Evolutionary conservation across 2,888 invertebrate species (phyloP).

Genomic region (Polylopha cassiicola): DNA sequence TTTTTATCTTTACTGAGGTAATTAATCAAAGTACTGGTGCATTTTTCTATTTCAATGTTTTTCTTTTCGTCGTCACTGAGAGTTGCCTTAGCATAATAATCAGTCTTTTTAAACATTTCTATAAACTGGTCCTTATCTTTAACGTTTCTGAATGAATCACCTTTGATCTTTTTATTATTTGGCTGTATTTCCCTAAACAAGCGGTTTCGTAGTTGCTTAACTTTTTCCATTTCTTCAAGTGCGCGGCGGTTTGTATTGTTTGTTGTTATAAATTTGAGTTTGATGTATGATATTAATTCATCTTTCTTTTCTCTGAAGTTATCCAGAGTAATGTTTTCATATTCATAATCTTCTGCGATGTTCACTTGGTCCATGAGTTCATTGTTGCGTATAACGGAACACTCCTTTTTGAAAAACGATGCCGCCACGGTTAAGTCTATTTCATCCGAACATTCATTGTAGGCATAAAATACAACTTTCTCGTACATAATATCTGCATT

Average conservation of each 20-base stretch:
- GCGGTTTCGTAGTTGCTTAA: constrained; percentile 32
- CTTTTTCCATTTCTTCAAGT: constrained; percentile 35
- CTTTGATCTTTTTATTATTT: constrained; percentile 6
- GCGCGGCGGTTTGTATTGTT: constrained; percentile 26
- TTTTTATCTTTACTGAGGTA: constrained; percentile 40
- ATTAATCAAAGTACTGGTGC: constrained; percentile 40
- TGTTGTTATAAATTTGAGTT: constrained; percentile 34
- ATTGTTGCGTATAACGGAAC: constrained; percentile 33
- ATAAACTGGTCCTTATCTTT: constrained; percentile 32
- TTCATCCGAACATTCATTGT: constrained; percentile 14
- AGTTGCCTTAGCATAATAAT: constrained; percentile 35
- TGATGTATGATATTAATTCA: constrained; percentile 38
- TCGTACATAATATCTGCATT: constrained; percentile 35
- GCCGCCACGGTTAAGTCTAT: constrained; percentile 34
- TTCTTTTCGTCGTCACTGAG: constrained; percentile 27
- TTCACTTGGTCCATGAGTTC: constrained; percentile 30
- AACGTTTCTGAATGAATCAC: constrained; percentile 24
- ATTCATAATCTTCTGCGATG: constrained; percentile 38
- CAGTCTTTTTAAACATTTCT: constrained; percentile 27
- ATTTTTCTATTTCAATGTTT: constrained; percentile 39
- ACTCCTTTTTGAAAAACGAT: constrained; percentile 32
- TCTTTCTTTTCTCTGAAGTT: constrained; percentile 36
- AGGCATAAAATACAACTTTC: constrained; percentile 34
- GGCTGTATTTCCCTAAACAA: constrained; percentile 29
- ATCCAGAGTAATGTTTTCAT: constrained; percentile 31